These are phyloP conservation scores for Lithodes maja DNA, from an alignment of 2,888 invertebrate genomes.

Conservation along the genomic window DNA sequence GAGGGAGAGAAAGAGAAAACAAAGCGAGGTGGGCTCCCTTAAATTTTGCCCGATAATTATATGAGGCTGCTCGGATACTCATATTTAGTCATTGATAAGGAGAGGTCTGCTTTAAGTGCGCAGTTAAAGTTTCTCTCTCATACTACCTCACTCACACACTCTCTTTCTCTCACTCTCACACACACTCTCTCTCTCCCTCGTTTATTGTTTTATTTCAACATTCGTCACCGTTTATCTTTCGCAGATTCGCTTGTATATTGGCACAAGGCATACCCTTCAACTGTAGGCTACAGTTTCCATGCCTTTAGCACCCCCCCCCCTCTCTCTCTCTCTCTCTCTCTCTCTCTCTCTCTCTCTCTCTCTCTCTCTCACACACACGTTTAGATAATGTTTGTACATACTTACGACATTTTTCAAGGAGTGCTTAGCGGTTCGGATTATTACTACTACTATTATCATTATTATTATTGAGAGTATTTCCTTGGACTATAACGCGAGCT, in stretches of 20 bases:
- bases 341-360: background rate
- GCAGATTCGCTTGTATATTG: background rate
- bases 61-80: background rate
- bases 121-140: slow-evolving; percentile 14
- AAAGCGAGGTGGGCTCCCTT: no score
- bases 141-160: background rate
- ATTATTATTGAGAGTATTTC: no score
- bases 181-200: background rate
- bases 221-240: background rate
- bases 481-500: no score
- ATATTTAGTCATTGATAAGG: slow-evolving; percentile 17
- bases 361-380: background rate
- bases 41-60: no score
- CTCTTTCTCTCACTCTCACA: background rate
- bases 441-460: no score
- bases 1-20: no score
- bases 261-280: background rate
- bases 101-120: slow-evolving; percentile 5
- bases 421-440: no score
- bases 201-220: background rate
- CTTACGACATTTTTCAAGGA: no score
- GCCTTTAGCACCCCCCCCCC: no score
- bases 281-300: background rate
- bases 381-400: no score
- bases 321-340: background rate